These are phyloP conservation scores for Apteryx owenii DNA, from an alignment of 2,113 vertebrate genomes.

Conservation along the genomic window DNA sequence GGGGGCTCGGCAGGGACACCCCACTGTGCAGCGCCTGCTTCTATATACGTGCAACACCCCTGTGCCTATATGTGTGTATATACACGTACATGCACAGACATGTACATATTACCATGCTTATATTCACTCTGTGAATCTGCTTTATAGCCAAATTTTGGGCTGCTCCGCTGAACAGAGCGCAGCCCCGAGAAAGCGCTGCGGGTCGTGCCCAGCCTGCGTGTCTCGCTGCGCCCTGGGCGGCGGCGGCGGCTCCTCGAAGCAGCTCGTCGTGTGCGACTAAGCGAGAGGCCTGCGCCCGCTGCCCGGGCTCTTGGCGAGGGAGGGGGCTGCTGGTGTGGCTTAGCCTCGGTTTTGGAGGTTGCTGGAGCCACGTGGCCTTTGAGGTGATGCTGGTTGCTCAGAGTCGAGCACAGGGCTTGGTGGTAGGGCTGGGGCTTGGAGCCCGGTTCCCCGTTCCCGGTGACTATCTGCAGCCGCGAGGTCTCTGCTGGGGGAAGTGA, in stretches of 20 bases:
- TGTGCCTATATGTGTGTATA: accelerated
- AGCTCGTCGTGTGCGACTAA: accelerated
- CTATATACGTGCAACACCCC: accelerated
- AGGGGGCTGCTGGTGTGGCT: accelerated
- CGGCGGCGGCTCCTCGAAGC: background rate
- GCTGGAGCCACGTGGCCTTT: accelerated
- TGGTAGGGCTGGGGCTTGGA: background rate
- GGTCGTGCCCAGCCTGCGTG: background rate
- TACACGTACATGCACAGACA: accelerated
- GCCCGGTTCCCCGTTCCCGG: background rate
- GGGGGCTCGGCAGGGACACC: background rate
- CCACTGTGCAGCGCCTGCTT: accelerated
- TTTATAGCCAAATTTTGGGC: background rate
- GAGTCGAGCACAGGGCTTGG: background rate
- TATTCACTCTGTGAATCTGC: accelerated
- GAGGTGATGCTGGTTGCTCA: background rate
- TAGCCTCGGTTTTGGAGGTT: background rate
- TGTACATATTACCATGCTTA: accelerated
- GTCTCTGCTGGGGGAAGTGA: too few relatives aligned
- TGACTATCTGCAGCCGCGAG: too few relatives aligned
- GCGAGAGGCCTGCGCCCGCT: background rate
- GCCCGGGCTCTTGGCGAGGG: background rate
- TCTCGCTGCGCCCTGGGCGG: accelerated
- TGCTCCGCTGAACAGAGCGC: accelerated
- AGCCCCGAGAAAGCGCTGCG: accelerated